Percentiles rank a stretch among this genome's conserved stretches.
Evolutionary conservation across 2,888 invertebrate genomes (phyloP).

Genomic region (Meloe dianella): DNA sequence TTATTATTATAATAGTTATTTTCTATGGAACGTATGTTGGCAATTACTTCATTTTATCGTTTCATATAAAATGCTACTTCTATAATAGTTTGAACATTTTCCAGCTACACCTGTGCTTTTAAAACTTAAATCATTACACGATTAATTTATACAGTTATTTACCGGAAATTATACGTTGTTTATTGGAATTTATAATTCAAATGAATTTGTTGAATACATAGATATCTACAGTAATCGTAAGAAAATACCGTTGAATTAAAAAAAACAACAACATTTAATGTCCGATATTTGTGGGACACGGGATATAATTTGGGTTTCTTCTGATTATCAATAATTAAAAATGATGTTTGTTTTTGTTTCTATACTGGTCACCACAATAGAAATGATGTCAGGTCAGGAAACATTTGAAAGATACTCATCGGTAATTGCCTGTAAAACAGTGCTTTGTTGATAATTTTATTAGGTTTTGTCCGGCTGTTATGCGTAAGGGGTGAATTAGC

Average conservation of each 20-base stretch:
- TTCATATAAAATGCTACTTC: neutral
- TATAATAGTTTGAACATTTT: constrained; percentile 1
- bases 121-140: neutral
- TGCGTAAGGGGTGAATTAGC: constrained; percentile 16
- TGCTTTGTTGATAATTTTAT: constrained; percentile 6
- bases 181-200: constrained; percentile 1
- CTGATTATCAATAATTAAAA: no score
- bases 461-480: neutral
- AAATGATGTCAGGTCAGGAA: no score
- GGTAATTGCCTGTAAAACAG: neutral
- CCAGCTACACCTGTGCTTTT: constrained; percentile 1
- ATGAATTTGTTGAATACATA: neutral
- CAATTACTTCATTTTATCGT: constrained; percentile 8
- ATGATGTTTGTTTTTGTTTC: no score
- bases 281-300: neutral
- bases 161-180: neutral
- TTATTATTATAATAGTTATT: constrained; percentile 11
- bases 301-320: no score
- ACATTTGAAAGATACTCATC: neutral
- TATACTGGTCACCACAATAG: no score
- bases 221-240: neutral
- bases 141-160: constrained; percentile 10
- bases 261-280: no score
- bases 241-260: neutral
- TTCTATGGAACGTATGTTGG: constrained; percentile 2